Conservation (phyloP, 1,140 invertebrate species). For the Semibalanus balanoides region DNA sequence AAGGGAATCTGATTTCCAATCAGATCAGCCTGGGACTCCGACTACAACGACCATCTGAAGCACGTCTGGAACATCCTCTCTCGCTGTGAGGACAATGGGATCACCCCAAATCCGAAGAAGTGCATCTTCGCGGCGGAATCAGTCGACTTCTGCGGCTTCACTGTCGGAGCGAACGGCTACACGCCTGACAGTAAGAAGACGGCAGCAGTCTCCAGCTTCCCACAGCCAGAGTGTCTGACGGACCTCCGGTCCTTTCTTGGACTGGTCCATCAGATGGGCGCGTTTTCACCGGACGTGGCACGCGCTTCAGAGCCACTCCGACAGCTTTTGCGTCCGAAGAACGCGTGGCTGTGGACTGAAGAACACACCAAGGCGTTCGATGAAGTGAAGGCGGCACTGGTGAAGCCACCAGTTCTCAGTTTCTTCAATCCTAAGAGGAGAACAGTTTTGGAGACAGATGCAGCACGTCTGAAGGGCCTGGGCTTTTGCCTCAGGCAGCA, state of each 20-base stretch:
- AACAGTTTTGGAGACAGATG: constrained; percentile 1
- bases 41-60: neutral
- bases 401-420: neutral
- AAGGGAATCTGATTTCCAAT: too few relatives aligned
- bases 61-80: too few relatives aligned
- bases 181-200: too few relatives aligned
- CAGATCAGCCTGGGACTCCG: neutral
- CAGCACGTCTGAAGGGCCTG: neutral
- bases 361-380: neutral
- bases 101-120: too few relatives aligned
- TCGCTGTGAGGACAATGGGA: too few relatives aligned
- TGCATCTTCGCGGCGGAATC: too few relatives aligned
- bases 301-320: too few relatives aligned
- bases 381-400: constrained; percentile 4
- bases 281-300: too few relatives aligned
- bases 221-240: neutral
- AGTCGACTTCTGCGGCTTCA: constrained; percentile 8
- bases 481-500: constrained; percentile 3
- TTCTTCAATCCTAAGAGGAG: neutral
- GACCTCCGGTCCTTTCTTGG: neutral
- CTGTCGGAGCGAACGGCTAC: neutral
- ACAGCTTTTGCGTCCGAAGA: neutral
- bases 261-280: too few relatives aligned
- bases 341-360: too few relatives aligned
- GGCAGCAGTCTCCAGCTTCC: too few relatives aligned